Conservation (phyloP, 2,888 invertebrate genomes). For the Digitonthophagus gazella region DNA sequence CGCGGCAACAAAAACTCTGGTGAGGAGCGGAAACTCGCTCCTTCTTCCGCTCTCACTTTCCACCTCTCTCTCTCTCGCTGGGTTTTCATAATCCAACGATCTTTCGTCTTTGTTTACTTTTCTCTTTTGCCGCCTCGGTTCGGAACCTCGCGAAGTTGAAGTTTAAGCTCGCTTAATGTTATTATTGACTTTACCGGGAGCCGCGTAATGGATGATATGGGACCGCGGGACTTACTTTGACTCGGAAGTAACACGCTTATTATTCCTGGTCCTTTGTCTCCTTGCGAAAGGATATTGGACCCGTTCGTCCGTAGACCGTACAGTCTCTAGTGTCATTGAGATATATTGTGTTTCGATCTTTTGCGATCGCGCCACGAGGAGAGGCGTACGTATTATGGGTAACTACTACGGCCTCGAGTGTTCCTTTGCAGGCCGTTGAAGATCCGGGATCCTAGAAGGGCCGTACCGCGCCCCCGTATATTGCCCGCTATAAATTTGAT, state of each 20-base stretch:
- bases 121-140: neutral
- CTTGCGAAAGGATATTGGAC: neutral
- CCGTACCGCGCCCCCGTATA: neutral
- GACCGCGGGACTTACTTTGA: neutral
- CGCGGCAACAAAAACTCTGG: neutral
- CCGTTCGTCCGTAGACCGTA: neutral
- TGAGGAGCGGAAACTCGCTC: neutral
- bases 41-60: neutral
- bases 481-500: constrained; percentile 14
- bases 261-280: constrained; percentile 9
- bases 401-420: neutral
- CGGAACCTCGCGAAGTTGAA: neutral
- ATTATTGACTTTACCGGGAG: constrained; percentile 13
- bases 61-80: neutral
- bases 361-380: neutral
- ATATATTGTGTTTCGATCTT: constrained; percentile 16
- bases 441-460: neutral
- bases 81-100: neutral
- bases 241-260: constrained; percentile 4
- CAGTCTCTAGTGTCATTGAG: constrained; percentile 10
- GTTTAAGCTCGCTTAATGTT: neutral
- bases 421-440: neutral
- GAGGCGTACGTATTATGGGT: neutral
- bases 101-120: neutral
- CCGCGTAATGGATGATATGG: constrained; percentile 5